phyloP scores from a whole-genome alignment of 2,113 vertebrate species.

The Herpetotheres cachinnans region DNA sequence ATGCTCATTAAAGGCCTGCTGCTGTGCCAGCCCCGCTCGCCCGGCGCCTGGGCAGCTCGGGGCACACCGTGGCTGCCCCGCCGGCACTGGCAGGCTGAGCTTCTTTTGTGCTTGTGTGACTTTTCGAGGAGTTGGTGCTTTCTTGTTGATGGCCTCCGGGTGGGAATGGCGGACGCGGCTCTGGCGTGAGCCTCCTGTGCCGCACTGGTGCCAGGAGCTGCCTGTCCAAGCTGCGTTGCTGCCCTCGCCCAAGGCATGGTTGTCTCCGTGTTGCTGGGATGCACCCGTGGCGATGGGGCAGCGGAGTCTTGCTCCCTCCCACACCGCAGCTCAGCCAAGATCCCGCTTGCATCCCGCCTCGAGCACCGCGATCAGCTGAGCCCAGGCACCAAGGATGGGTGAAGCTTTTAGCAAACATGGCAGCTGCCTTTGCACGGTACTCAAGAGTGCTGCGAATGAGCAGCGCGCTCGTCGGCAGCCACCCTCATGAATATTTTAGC shows the following conservation, averaged over 20 bases:
- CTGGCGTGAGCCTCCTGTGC: background rate
- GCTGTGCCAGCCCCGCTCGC: background rate
- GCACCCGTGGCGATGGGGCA: accelerated
- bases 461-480: background rate
- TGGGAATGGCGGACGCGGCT: background rate
- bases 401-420: background rate
- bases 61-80: accelerated
- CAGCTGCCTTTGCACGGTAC: background rate
- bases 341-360: accelerated
- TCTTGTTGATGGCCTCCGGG: background rate
- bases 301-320: background rate
- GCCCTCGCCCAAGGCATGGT: accelerated
- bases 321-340: accelerated
- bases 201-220: background rate
- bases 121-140: background rate
- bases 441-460: background rate
- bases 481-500: slow-evolving; percentile 48
- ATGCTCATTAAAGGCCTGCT: background rate
- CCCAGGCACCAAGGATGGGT: accelerated
- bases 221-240: background rate
- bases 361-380: background rate
- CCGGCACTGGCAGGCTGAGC: accelerated
- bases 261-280: background rate
- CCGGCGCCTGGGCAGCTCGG: accelerated
- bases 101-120: too few relatives aligned